Conservation (phyloP, 1,140 invertebrate genomes). For the Sinella curviseta region DNA sequence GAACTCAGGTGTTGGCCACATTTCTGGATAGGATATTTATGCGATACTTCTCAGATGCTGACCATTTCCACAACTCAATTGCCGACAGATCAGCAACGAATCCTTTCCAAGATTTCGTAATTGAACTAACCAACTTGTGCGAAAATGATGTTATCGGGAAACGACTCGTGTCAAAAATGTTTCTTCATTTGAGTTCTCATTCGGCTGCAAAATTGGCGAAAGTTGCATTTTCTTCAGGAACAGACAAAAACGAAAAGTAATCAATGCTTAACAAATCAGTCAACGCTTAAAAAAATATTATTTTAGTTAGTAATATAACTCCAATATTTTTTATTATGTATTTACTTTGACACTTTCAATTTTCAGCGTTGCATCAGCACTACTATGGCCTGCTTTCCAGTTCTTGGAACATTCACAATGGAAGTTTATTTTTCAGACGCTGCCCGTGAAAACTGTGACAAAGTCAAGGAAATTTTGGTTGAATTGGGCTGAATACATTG, state of each 20-base stretch:
- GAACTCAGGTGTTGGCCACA: neutral
- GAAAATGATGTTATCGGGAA: conserved; percentile 33
- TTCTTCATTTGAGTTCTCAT: conserved; percentile 19
- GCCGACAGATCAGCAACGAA: neutral
- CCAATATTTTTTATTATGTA: neutral
- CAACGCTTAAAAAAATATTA: neutral
- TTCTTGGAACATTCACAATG: conserved; percentile 33
- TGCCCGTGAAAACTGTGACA: conserved; percentile 34
- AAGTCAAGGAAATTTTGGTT: conserved; percentile 28
- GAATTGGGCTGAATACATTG: conserved; percentile 35
- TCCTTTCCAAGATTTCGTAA: conserved; percentile 35
- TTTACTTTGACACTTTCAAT: conserved; percentile 21
- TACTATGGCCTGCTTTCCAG: conserved; percentile 30
- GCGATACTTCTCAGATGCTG: conserved; percentile 38
- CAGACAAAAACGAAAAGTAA: neutral
- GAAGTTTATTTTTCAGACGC: conserved; percentile 26
- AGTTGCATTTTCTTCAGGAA: conserved; percentile 19
- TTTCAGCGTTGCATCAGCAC: neutral
- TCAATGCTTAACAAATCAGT: neutral
- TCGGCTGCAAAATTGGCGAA: conserved; percentile 35
- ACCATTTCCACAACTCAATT: conserved; percentile 30
- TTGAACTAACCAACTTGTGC: neutral
- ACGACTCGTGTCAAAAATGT: conserved; percentile 31
- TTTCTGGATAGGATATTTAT: conserved; percentile 38
- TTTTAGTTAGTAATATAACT: neutral